Percentiles rank a stretch among this genome's conserved stretches.
Conservation (phyloP, 2,888 invertebrate species). For the Empis stercorea region DNA sequence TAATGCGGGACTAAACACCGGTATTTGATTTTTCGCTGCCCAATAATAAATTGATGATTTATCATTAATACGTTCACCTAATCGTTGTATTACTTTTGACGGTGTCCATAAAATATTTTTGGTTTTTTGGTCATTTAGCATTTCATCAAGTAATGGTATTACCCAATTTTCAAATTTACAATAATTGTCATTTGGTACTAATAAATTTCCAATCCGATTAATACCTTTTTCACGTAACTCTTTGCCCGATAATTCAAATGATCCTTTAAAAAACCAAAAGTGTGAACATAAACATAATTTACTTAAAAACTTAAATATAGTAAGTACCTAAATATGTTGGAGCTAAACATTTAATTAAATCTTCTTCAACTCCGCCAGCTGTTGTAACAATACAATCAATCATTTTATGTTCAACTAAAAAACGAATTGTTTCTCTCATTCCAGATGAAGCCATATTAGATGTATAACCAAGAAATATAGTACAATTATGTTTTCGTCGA, state of each 20-base stretch:
- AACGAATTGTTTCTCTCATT: constrained; percentile 78
- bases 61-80: constrained; percentile 86
- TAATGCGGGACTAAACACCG: constrained; percentile 92
- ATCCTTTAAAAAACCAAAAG: too few species aligned
- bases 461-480: constrained; percentile 93
- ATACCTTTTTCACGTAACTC: constrained; percentile 70
- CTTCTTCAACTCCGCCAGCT: constrained; percentile 97
- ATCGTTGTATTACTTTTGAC: constrained; percentile 60
- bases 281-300: too few species aligned
- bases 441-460: constrained; percentile 96
- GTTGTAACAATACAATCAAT: constrained; percentile 95
- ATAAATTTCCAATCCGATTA: constrained; percentile 73
- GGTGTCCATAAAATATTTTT: constrained; percentile 79
- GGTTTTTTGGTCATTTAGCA: constrained; percentile 75
- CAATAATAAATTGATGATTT: constrained; percentile 91
- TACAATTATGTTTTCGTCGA: constrained; percentile 65
- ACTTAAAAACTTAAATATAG: too few species aligned
- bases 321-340: constrained; percentile 85
- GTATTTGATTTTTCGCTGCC: constrained; percentile 93
- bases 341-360: constrained; percentile 95
- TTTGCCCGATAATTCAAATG: constrained; percentile 73
- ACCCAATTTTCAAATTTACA: constrained; percentile 95
- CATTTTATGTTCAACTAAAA: constrained; percentile 72
- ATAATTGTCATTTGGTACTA: constrained; percentile 97
- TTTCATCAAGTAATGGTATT: constrained; percentile 80